phyloP scores from a whole-genome alignment of 2,888 invertebrate genomes.

The Phaedon cochleariae region DNA sequence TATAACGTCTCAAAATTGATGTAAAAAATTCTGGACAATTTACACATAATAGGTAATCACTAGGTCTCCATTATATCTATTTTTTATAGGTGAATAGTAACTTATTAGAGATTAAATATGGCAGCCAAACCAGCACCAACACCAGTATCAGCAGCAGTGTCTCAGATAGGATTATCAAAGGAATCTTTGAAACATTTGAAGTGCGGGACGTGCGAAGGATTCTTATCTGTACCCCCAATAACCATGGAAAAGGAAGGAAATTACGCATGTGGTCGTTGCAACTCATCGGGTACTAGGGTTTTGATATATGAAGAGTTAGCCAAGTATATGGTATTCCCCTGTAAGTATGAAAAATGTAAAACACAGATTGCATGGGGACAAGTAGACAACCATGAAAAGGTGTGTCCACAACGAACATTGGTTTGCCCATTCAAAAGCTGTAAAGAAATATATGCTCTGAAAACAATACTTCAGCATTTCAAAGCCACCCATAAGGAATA shows the following conservation, averaged over 20 bases:
- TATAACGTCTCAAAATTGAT: too few relatives aligned
- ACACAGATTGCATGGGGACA: constrained; percentile 10
- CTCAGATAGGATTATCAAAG: constrained; percentile 8
- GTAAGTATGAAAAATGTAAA: constrained; percentile 17
- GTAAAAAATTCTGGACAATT: too few relatives aligned
- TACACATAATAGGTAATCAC: too few relatives aligned
- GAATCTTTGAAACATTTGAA: constrained; percentile 2
- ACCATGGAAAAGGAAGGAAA: constrained; percentile 1
- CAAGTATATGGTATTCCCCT: constrained; percentile 22
- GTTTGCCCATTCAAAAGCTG: constrained; percentile 18
- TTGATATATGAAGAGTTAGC: constrained; percentile 28
- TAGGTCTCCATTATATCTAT: too few relatives aligned
- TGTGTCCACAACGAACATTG: constrained; percentile 20
- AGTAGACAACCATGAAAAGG: constrained; percentile 16
- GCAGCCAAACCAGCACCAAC: background rate
- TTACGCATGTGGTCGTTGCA: constrained; percentile 23
- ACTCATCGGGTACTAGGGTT: constrained; percentile 1
- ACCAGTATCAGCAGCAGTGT: background rate
- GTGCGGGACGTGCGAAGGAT: constrained; percentile 13
- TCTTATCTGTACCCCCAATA: constrained; percentile 24
- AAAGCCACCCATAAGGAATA: background rate
- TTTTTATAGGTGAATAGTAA: background rate
- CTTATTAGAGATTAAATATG: background rate
- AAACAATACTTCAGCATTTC: constrained; percentile 14
- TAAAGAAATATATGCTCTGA: background rate